Evolutionary conservation across 2,113 vertebrate species (phyloP), one percentile per base, ranked within the genome.

Genomic region (Dicentrarchus labrax): DNA sequence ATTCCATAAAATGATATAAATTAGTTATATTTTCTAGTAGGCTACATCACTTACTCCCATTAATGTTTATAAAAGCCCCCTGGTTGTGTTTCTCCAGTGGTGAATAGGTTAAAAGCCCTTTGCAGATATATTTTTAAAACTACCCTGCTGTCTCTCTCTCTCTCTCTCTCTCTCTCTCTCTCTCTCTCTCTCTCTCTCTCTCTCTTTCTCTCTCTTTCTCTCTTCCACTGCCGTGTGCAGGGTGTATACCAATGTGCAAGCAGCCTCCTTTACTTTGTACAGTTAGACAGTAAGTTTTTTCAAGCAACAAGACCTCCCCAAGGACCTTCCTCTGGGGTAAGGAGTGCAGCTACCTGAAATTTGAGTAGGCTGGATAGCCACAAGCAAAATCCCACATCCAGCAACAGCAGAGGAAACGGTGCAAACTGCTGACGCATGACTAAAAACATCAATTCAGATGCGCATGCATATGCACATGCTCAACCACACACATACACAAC

Each of bases 271-370:
- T 68, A 62, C 69, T 67, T 91, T 91, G 83, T 75, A 70, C 81
- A 80, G 65, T 67, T 72, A 89, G 75, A 87, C 76, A 90, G 84
- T 89, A 92, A 88, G 81, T 91, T 93, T 87, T 85, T 84, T 89
- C 57, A 78, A 87, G 86, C 67, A 77, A 72, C 76, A 81, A 61
- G 61, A 77, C 51, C 56, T 90, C 87, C 87, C 88, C 8, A 36
- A 72, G 82, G 88, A 90, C 24, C 15, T 48, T 77, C 72, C 64
- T 77, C 80, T 72, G 39, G 70, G 80, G 68, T 72, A 70, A 61
- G 41, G 38, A 86, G 67, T 73, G 78, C 84, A 83, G 67, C 82
- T 78, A 86, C 74, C 89, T 90, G 77, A 80, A 89, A 87, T 76
- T 76, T 71, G 65, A 84, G 78, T 70, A 57, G 67, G 76, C 62